Base-by-base conservation (phyloP, 2,113 vertebrate genomes). In the Oophaga pumilio region DNA sequence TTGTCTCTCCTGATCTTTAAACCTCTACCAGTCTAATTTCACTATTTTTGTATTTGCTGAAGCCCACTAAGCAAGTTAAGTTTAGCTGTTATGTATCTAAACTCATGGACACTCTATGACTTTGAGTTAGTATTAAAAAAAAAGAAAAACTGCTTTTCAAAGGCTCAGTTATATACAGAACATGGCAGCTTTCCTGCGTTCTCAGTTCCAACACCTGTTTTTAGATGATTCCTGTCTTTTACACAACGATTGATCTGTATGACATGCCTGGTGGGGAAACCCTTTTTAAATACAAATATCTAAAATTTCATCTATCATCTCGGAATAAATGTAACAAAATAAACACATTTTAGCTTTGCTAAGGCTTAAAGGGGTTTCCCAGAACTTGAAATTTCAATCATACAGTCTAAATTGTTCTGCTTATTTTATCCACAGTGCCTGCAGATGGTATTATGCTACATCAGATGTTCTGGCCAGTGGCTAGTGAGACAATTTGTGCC, bases 1-100 rank as follows among this genome's bases (percentile, higher is more conserved):
- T 84, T 88, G 87, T 88, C 60, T 84, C 73, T 57, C 59, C 73
- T 83, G 80, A 74, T 83, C 79, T 88, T 22, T 76, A 84, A 88
- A 71, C 80, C 59, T 82, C 79, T 33, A 87, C 69, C 69, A 87
- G 57, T 26, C 33, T 28, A 76, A 83, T 76, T 87, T 82, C 86
- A 62, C 78, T 76, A 81, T 82, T 82, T 87, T 76, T 52, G 79
- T 76, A 74, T 82, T 87, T 76, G 56, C 79, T 82, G 24, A 53
- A 83, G 79, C 86, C 56, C 86, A 76, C 68, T 82, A 82, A 82
- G 69, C 60, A 79, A 77, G 76, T 64, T 87, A 87, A 87, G 53
- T 87, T 82, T 82, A 76, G 33, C 79, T 83, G 86, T 76, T 76
- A 43, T n/a, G 71, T 71, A 74, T 81, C 62, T 81, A 60, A 60